A percentile compares a stretch with the other conserved stretches of the same genome.
Evolutionary conservation across 2,888 invertebrate species (phyloP).

Genomic region (Tachina fera): DNA sequence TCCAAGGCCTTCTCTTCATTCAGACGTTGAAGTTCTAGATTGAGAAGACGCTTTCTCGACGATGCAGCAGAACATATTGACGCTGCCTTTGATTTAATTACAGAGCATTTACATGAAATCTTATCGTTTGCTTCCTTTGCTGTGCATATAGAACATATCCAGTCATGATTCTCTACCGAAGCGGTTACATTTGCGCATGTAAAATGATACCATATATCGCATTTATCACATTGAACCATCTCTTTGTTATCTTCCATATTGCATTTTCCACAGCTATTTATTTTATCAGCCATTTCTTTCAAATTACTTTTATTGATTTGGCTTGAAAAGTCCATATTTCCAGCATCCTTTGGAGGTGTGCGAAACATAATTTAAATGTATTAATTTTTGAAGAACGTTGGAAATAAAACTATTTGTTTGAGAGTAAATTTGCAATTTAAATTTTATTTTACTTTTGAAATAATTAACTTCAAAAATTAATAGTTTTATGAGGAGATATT

Average conservation of each 20-base stretch:
- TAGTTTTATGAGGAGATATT: background rate
- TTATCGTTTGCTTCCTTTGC: background rate
- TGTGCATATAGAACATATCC: background rate
- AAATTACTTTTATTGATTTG: background rate
- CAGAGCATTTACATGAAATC: background rate
- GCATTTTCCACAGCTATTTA: background rate
- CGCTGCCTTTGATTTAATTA: background rate
- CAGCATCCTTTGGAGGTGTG: background rate
- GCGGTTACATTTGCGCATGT: constrained; percentile 4
- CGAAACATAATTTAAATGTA: background rate
- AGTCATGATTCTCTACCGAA: background rate
- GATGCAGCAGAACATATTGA: background rate
- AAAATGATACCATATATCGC: constrained; percentile 9
- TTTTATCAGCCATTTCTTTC: background rate
- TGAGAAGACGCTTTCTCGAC: background rate
- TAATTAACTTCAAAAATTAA: background rate
- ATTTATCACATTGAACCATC: constrained; percentile 23
- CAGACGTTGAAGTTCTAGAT: constrained; percentile 1
- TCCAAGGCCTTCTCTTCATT: background rate
- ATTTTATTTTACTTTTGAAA: background rate
- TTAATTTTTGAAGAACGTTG: constrained; percentile 20
- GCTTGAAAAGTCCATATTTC: background rate
- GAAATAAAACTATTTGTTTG: constrained; percentile 20
- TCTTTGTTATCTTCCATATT: background rate
- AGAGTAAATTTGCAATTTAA: too few species aligned